phyloP scores from a whole-genome alignment of 2,888 invertebrate species.

The Papilio elwesi region DNA sequence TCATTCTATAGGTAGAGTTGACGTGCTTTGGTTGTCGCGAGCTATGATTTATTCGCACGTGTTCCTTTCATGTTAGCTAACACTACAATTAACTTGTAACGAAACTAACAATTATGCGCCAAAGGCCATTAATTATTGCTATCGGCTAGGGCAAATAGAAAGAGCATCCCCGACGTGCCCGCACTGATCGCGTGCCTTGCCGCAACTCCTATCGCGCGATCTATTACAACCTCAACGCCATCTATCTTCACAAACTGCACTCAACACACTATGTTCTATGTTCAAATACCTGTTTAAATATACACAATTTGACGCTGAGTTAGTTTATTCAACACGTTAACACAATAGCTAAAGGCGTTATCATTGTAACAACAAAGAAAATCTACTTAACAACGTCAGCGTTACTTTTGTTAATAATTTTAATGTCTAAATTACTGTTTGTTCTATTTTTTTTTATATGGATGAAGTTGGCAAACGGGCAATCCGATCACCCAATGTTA shows the following conservation, averaged over 20 bases:
- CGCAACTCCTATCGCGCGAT: constrained; percentile 11
- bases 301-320: constrained; percentile 10
- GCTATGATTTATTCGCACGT: constrained; percentile 19
- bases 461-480: too few relatives aligned
- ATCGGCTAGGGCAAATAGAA: constrained; percentile 34
- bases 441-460: too few relatives aligned
- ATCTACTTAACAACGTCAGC: not conserved
- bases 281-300: constrained; percentile 11
- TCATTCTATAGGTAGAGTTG: not conserved
- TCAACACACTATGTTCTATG: constrained; percentile 1
- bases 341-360: constrained; percentile 6
- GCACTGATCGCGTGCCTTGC: constrained; percentile 30
- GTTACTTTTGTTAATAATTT: too few relatives aligned
- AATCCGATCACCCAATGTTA: too few relatives aligned
- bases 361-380: not conserved
- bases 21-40: constrained; percentile 3
- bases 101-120: constrained; percentile 38
- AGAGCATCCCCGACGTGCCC: constrained; percentile 33
- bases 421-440: too few relatives aligned
- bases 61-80: constrained; percentile 11
- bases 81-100: constrained; percentile 37
- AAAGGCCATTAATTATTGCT: constrained; percentile 32
- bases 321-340: constrained; percentile 12
- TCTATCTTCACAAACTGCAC: constrained; percentile 13
- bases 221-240: constrained; percentile 10